A percentile compares a stretch with the other conserved stretches of the same genome.
phyloP scores from a whole-genome alignment of 2,113 vertebrate species.

The Vidua macroura region DNA sequence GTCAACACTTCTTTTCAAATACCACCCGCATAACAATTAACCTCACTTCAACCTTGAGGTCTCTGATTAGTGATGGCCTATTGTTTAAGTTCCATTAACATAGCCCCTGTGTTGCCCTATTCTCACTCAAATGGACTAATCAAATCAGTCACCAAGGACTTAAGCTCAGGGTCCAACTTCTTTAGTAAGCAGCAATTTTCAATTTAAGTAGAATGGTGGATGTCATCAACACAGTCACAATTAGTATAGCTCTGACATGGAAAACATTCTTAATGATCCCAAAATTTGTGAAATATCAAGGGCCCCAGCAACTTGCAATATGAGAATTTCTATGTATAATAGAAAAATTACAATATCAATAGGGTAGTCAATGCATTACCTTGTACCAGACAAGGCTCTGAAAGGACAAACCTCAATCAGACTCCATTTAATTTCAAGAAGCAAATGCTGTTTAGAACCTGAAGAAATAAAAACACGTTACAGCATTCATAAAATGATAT shows the following conservation, averaged over 20 bases:
- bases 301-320: conserved; percentile 15
- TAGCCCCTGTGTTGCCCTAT: conserved; percentile 83
- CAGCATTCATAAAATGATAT: background rate
- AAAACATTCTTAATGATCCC: conserved; percentile 67
- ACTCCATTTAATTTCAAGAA: conserved; percentile 50
- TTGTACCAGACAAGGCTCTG: conserved; percentile 1
- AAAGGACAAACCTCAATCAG: conserved; percentile 3
- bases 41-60: conserved; percentile 91
- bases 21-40: conserved; percentile 93
- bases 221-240: conserved; percentile 65
- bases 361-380: background rate
- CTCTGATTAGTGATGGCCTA: conserved; percentile 92
- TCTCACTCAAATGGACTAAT: conserved; percentile 83
- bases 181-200: conserved; percentile 68
- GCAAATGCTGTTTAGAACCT: conserved; percentile 28
- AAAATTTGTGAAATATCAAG: conserved; percentile 55
- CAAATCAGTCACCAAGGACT: conserved; percentile 81
- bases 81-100: conserved; percentile 88
- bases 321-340: conserved; percentile 39
- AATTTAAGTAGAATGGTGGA: conserved; percentile 69
- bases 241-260: conserved; percentile 42
- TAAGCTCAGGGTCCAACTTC: conserved; percentile 69
- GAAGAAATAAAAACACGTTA: conserved; percentile 27
- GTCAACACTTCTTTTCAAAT: conserved; percentile 85
- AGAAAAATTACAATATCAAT: conserved; percentile 67